These are phyloP conservation scores for Melanotaenia pygmaea DNA, from an alignment of 2,797 vertebrate species.

Conservation along the genomic window DNA sequence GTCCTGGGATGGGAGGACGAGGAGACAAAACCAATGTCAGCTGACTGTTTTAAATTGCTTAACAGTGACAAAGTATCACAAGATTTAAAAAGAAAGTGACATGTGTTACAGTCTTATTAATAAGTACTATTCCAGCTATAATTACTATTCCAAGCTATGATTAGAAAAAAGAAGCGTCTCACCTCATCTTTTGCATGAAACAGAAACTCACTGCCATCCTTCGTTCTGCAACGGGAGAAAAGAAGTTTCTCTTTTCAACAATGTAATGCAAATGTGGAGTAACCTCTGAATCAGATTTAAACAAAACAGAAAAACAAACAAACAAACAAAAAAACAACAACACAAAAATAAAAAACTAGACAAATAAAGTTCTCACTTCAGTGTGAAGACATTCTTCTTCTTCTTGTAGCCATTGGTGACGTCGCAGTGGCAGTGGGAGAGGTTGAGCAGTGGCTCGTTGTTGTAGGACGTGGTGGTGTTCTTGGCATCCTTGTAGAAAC, in stretches of 20 bases:
- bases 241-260: constrained; percentile 4
- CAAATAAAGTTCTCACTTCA: constrained; percentile 82
- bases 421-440: constrained; percentile 88
- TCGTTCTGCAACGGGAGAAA: constrained; percentile 82
- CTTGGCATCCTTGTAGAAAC: constrained; percentile 96
- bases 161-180: constrained; percentile 44
- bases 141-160: not conserved
- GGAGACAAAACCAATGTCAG: not conserved
- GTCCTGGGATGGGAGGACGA: constrained; percentile 76
- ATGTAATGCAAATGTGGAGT: not conserved
- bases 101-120: not conserved
- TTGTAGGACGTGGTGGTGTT: constrained; percentile 85
- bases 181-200: constrained; percentile 97
- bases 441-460: constrained; percentile 89
- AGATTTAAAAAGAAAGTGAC: not conserved
- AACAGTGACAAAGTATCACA: too few species aligned
- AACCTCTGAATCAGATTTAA: not conserved
- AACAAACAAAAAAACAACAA: not conserved
- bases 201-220: constrained; percentile 92
- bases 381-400: constrained; percentile 97
- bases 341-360: not conserved
- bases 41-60: not conserved
- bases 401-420: constrained; percentile 96
- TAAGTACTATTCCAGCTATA: not conserved
- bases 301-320: not conserved